These are phyloP conservation scores for Coreoperca whiteheadi DNA, from an alignment of 2,113 vertebrate species.

Conservation along the genomic window DNA sequence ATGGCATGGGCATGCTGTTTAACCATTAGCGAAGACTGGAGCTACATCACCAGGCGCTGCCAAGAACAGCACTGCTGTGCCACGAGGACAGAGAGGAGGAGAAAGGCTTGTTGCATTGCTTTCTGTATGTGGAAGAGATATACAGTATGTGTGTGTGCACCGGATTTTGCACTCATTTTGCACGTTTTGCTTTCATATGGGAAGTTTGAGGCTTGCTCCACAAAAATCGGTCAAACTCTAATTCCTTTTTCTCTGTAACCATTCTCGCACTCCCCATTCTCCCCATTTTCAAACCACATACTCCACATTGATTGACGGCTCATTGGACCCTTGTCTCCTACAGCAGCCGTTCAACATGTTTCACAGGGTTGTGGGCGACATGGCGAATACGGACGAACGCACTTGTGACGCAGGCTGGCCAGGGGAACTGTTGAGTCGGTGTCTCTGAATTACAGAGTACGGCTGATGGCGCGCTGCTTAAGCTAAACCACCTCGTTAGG, in stretches of 20 bases:
- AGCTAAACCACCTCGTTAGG: conserved; percentile 80
- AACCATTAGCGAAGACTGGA: conserved; percentile 72
- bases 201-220: conserved; percentile 46
- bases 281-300: conserved; percentile 69
- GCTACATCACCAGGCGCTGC: conserved; percentile 52
- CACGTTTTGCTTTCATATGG: conserved; percentile 48
- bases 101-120: conserved; percentile 26
- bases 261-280: conserved; percentile 22
- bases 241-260: conserved; percentile 47
- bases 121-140: conserved; percentile 22
- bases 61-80: conserved; percentile 73
- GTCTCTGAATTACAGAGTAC: conserved; percentile 79
- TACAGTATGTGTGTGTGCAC: not conserved
- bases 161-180: conserved; percentile 41
- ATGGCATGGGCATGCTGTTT: conserved; percentile 79
- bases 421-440: conserved; percentile 66
- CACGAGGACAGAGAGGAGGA: conserved; percentile 61
- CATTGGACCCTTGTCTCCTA: conserved; percentile 54
- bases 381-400: conserved; percentile 68
- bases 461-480: conserved; percentile 62
- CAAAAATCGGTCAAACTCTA: conserved; percentile 39
- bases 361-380: conserved; percentile 74
- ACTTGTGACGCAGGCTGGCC: conserved; percentile 80
- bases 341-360: conserved; percentile 66
- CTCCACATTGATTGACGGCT: conserved; percentile 71